These are phyloP conservation scores for Ceyx cyanopectus DNA, from an alignment of 2,113 vertebrate species.

Conservation along the genomic window DNA sequence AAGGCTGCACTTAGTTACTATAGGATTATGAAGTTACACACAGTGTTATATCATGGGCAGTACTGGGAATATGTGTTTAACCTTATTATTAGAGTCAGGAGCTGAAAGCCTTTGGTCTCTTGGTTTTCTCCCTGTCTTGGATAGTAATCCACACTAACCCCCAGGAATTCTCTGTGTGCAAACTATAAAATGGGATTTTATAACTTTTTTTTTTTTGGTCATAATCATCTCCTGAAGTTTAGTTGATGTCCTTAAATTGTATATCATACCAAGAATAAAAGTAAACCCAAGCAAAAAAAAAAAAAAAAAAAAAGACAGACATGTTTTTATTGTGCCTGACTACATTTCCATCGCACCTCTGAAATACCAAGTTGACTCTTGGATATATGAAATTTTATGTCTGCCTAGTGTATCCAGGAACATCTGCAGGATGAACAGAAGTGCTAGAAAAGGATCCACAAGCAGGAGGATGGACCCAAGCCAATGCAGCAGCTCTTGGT, in stretches of 20 bases:
- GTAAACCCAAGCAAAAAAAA: not conserved
- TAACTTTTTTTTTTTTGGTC: not conserved
- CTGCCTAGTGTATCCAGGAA: not conserved
- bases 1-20: not conserved
- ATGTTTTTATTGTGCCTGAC: not conserved
- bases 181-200: not conserved
- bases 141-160: not conserved
- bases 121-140: not conserved
- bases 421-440: not conserved
- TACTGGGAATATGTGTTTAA: not conserved
- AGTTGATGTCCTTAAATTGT: not conserved
- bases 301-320: not conserved
- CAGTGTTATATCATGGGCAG: accelerated
- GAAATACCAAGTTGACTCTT: not conserved
- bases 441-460: not conserved
- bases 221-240: not conserved
- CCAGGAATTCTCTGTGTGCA: not conserved
- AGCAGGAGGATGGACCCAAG: not conserved
- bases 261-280: not conserved
- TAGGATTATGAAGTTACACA: not conserved
- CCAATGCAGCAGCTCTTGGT: not conserved
- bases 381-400: not conserved
- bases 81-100: not conserved
- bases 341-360: not conserved
- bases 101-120: not conserved